Evolutionary conservation across 2,888 invertebrate species (phyloP), one percentile per base, ranked within the genome.

Genomic region (Callimorpha dominula): DNA sequence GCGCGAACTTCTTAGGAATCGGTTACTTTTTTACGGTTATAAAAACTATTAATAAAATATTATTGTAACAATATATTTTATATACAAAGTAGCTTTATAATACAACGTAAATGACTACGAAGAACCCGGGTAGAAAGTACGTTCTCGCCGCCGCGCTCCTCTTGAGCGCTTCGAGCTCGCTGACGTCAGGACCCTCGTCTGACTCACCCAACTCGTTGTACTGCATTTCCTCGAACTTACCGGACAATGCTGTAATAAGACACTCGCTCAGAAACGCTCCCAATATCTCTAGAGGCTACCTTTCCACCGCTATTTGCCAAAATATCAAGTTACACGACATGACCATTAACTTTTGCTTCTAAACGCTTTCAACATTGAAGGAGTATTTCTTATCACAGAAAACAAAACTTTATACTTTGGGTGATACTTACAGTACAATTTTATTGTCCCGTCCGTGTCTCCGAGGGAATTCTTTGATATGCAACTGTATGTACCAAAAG

Each of bases 401-500:
- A 71, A 76, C 71, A 73, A 75, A 82, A 79, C 64, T 71, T 78
- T 60, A 31, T 75, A 65, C 52, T 70, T 64, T 62, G 12, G 49
- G 31, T 40, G 65, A 79, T 87, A 96, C 97, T 97, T 93, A 97
- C 97, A 96, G 89, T 97, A 97, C 80, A 97, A 93, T 92, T 97
- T 97, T 85, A 97, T 97, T 84, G 96, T 97, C 75, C 97, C 97
- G 87, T 97, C 97, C 15, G 97, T 97, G 87, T 97, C 97, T 60
- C 97, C 97, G 15, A 97, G 95, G 14, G 97, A 97, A 91, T 97
- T 97, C 91, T 97, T 97, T 77, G 97, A 97, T 88, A 97, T 96
- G 93, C 97, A 97, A 90, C 97, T 97, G 92, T 97, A 97, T 74
- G 97, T 96, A 73, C 97, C 97, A 86, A 96, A 97, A 88, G 97